These are phyloP conservation scores for Onchidella celtica DNA, from an alignment of 2,888 invertebrate genomes.

Conservation along the genomic window DNA sequence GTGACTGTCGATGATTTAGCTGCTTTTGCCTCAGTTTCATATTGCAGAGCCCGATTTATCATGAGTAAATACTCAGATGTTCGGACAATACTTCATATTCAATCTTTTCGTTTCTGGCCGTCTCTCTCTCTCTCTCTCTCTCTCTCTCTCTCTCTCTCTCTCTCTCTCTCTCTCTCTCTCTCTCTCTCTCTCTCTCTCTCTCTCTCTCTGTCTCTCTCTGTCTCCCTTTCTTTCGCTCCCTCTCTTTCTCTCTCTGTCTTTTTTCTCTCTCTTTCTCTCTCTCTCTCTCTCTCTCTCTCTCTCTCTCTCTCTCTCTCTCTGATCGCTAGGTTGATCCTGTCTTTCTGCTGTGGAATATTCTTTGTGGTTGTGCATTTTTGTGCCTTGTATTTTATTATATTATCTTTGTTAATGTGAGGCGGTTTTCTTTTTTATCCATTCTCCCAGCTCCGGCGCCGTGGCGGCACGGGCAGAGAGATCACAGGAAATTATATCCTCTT, in stretches of 20 bases:
- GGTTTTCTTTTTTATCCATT: not conserved
- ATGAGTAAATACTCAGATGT: too few species aligned
- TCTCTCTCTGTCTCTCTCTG: not conserved
- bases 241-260: not conserved
- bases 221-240: not conserved
- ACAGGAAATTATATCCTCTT: too few species aligned
- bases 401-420: too few species aligned
- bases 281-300: not conserved
- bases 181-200: not conserved
- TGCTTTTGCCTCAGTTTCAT: too few species aligned
- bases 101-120: not conserved
- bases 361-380: too few species aligned
- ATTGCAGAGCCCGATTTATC: too few species aligned
- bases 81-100: too few species aligned
- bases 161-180: constrained; percentile 2
- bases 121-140: not conserved
- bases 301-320: not conserved
- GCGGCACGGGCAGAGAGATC: too few species aligned
- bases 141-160: constrained; percentile 6
- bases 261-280: not conserved
- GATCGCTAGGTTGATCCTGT: too few species aligned
- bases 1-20: too few species aligned
- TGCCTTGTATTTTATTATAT: too few species aligned
- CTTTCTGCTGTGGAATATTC: too few species aligned
- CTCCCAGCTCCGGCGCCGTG: not conserved